Evolutionary conservation across 2,113 vertebrate genomes (phyloP), one percentile per base, ranked within the genome.

Genomic region (Vulpes ferrilata): DNA sequence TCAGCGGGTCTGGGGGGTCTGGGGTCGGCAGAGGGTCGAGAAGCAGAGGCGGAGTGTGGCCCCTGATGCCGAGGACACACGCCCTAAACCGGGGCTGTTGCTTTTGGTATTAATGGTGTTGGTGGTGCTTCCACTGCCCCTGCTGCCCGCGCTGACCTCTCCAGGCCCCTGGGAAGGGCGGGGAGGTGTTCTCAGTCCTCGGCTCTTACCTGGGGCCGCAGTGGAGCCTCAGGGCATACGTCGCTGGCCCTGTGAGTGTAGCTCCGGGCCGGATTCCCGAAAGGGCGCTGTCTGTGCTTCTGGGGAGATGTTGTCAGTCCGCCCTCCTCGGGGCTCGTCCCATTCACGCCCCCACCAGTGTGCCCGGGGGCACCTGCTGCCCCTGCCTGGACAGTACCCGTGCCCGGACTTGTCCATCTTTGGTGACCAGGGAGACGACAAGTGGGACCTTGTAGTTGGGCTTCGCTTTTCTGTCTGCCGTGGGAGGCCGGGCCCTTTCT

Each of bases 401-500:
- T 30, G 55, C 79, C 62, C 51, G 11, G 0, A 8, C 11, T 8
- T 11, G 16, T 13, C 35, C 9, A 0, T 38, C 17, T 48, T 35
- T 1, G 71, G 51, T 17, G 0, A 25, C 8, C 38, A 0, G 0
- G 5, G 3, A 13, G 48, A 22, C 10, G 51, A 12, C 4, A 0
- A 0, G 0, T 0, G 9, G 64, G 23, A 9, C 43, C 78, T 15
- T 8, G 51, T 0, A 8, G 73, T 7, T 16, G 4, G 3, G 7
- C 51, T 27, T 13, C 7, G 69, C 55, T 12, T 23, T 67, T 19
- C 57, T 53, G 55, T 51, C 27, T 71, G 11, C 11, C 0, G 16
- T 32, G 19, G 0, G 57, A 32, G 30, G 53, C 11, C 13, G 11
- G 8, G 38, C 73, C 27, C 25, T 19, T 32, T 3, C 30, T 43